A percentile compares a stretch with the other conserved stretches of the same genome.
phyloP scores from a whole-genome alignment of 2,888 invertebrate genomes.

The Endotricha flammealis region DNA sequence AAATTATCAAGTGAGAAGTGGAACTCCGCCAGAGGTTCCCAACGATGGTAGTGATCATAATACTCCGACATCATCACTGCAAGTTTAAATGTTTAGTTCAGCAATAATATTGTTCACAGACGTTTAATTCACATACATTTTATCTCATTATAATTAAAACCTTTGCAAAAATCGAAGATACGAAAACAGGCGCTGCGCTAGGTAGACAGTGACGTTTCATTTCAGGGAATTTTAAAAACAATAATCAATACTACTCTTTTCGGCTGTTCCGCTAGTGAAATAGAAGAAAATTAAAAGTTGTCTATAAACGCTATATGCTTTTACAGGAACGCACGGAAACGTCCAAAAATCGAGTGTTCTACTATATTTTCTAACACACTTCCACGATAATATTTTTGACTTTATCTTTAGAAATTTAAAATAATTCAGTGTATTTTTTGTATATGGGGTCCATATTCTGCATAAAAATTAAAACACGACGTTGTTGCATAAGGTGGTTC shows the following conservation, averaged over 20 bases:
- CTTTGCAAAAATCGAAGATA: conserved; percentile 22
- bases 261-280: background rate
- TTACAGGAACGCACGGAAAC: too few relatives aligned
- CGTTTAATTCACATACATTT: too few relatives aligned
- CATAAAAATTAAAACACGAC: too few relatives aligned
- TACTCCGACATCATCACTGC: conserved; percentile 58
- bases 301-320: too few relatives aligned
- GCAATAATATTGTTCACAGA: too few relatives aligned
- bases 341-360: too few relatives aligned
- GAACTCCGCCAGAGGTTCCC: conserved; percentile 84
- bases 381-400: too few relatives aligned
- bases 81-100: conserved; percentile 15
- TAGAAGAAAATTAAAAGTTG: background rate
- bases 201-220: conserved; percentile 6
- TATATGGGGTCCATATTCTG: too few relatives aligned
- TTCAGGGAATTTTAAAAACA: conserved; percentile 2
- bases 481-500: too few relatives aligned
- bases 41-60: conserved; percentile 69
- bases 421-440: too few relatives aligned
- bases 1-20: conserved; percentile 56
- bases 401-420: too few relatives aligned
- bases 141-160: conserved; percentile 2
- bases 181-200: background rate
- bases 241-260: conserved; percentile 6
- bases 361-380: too few relatives aligned